phyloP scores from a whole-genome alignment of 1,140 invertebrate genomes.

The Drosophila ercepeae region DNA sequence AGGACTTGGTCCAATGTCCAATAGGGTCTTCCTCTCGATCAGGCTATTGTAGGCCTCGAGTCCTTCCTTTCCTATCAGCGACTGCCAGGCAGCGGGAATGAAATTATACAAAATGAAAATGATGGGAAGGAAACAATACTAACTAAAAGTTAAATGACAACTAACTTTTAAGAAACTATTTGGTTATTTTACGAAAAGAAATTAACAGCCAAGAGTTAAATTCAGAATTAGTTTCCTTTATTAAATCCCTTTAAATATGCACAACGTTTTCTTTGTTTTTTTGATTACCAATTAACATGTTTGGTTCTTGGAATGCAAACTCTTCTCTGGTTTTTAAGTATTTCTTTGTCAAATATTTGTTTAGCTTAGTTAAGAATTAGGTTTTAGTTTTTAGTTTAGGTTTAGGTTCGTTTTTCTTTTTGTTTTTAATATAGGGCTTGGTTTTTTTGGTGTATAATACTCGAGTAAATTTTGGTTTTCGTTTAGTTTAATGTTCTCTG shows the following conservation, averaged over 20 bases:
- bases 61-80: constrained; percentile 91
- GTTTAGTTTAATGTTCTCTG: constrained; percentile 41
- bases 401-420: constrained; percentile 1
- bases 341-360: constrained; percentile 10
- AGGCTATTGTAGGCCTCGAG: constrained; percentile 96
- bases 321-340: constrained; percentile 21
- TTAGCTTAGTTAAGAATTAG: constrained; percentile 24
- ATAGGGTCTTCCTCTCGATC: constrained; percentile 88
- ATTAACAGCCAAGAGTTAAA: not conserved
- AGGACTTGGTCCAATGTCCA: constrained; percentile 70
- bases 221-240: constrained; percentile 58
- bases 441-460: constrained; percentile 58
- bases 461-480: constrained; percentile 63
- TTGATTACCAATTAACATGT: constrained; percentile 74
- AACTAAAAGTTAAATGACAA: not conserved
- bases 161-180: not conserved
- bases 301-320: constrained; percentile 77
- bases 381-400: not conserved
- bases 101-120: constrained; percentile 38
- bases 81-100: constrained; percentile 84
- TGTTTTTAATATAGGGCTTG: constrained; percentile 1
- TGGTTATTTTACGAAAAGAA: not conserved
- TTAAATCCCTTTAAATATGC: constrained; percentile 81
- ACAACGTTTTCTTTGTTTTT: constrained; percentile 69
- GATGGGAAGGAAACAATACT: not conserved